A percentile compares a stretch with the other conserved stretches of the same genome.
phyloP scores from a whole-genome alignment of 1,140 invertebrate genomes.

The Drosophila sturtevanti region DNA sequence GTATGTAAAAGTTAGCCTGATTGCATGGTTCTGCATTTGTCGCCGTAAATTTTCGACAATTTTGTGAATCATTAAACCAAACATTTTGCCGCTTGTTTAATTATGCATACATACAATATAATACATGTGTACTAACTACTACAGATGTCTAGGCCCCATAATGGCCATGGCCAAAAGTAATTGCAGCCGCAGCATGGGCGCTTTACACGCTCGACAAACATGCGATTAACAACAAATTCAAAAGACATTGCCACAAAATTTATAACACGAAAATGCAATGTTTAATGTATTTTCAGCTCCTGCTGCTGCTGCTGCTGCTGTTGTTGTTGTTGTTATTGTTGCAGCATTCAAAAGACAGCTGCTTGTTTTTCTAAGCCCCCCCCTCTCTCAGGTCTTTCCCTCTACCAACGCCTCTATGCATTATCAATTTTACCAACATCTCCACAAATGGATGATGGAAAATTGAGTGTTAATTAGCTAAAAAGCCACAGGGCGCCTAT shows the following conservation, averaged over 20 bases:
- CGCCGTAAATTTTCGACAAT: slow-evolving; percentile 67
- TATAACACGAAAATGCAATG: slow-evolving; percentile 70
- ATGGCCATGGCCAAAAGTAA: slow-evolving; percentile 58
- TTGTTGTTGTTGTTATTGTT: slow-evolving; percentile 23
- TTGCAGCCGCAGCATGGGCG: slow-evolving; percentile 74
- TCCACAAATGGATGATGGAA: slow-evolving; percentile 60
- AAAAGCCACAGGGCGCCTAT: slow-evolving; percentile 71
- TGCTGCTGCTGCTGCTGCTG: slow-evolving; percentile 25
- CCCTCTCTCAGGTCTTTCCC: not conserved
- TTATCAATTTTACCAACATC: not conserved
- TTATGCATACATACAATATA: slow-evolving; percentile 55
- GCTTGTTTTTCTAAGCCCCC: slow-evolving; percentile 46
- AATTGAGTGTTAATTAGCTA: slow-evolving; percentile 81
- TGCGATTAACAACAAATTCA: slow-evolving; percentile 76
- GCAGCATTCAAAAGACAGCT: slow-evolving; percentile 49
- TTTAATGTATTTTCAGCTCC: slow-evolving; percentile 37
- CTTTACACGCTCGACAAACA: slow-evolving; percentile 80
- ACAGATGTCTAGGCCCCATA: slow-evolving; percentile 45
- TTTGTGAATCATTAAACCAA: slow-evolving; percentile 78
- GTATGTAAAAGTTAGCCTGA: slow-evolving; percentile 20
- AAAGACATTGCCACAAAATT: slow-evolving; percentile 79
- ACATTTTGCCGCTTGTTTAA: slow-evolving; percentile 55
- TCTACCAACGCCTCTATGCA: not conserved
- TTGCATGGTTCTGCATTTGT: slow-evolving; percentile 35
- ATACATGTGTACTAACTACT: slow-evolving; percentile 16